A percentile compares a stretch with the other conserved stretches of the same genome.
Conservation (phyloP, 2,888 invertebrate species). For the Hydroisotoma schaefferi region DNA sequence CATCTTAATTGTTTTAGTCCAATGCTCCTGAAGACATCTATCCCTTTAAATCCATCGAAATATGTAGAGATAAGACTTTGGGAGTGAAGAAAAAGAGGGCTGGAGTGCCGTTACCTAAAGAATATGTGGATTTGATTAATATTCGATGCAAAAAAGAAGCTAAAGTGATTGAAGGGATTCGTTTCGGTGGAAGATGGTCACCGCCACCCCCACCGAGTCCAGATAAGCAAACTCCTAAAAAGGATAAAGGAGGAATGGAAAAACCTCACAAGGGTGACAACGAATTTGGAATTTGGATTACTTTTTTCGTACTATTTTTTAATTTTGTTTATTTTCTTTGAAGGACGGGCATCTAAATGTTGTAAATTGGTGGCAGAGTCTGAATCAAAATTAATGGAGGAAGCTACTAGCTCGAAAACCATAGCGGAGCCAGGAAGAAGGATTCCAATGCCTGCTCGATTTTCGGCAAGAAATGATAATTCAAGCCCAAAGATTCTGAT, state of each 20-base stretch:
- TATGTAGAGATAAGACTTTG: background rate
- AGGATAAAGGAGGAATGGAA: background rate
- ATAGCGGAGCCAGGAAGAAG: too few relatives aligned
- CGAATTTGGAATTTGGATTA: background rate
- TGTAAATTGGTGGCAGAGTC: too few relatives aligned
- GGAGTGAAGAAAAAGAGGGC: background rate
- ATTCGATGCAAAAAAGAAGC: background rate
- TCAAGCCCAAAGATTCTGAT: too few relatives aligned
- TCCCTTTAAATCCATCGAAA: conserved; percentile 31
- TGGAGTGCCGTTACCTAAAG: background rate
- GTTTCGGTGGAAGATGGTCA: background rate
- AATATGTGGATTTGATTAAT: background rate
- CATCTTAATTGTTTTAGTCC: too few relatives aligned
- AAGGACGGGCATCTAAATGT: too few relatives aligned
- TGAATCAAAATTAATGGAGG: too few relatives aligned
- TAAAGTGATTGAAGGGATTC: conserved; percentile 2
- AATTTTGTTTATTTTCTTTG: too few relatives aligned
- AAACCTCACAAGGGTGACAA: background rate
- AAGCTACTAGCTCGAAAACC: too few relatives aligned
- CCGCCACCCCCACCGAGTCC: background rate
- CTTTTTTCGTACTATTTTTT: too few relatives aligned
- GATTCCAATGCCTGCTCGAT: too few relatives aligned
- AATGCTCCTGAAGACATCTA: conserved; percentile 42
- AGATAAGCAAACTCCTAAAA: background rate
- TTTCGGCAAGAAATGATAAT: too few relatives aligned